Base-by-base conservation (phyloP, 2,888 invertebrate species). In the Scaeva pyrastri region DNA sequence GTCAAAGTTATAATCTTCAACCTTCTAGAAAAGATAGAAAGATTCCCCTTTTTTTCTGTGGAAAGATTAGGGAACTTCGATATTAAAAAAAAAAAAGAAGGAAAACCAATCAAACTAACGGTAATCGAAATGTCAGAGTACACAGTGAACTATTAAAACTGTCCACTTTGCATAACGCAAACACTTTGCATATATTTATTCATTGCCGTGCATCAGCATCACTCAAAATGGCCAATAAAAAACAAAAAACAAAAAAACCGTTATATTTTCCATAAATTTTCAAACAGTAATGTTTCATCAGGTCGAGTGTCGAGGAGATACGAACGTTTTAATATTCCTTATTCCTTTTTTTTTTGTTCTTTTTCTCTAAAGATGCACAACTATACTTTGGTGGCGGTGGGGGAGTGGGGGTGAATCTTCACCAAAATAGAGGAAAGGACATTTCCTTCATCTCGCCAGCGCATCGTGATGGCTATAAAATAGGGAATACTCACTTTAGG, bases 241-340 rank as follows among this genome's bases (percentile, higher is more conserved):
- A 41, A 39, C 36, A 48, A 72, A 56, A 36, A 41, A 39, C 36
- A 48, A n/a, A n/a, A n/a, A n/a, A n/a, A n/a, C n/a, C n/a, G 31
- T 31, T 21, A 45, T 68, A 39, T 52, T 73, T 79, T 68, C 50
- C 79, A 73, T 68, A 68, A 66, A 78, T 66, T 41, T 68, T 52
- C 36, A 43, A 66, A 50, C 73, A 74, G 75, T 58, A 45, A 41
- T 21, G 19, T 36, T n/a, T 36, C 48, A 23, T 1, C 8, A 26
- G 6, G 23, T 52, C 52, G 23, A 52, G 23, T 12, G 39, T 76
- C 60, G 52, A 62, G 21, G 5, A 73, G 19, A 55, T 31, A 31
- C 16, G 12, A 56, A 12, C 21, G 48, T 6, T 14, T n/a, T 58
- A 50, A 64, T 72, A 31, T 8, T 8, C n/a, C n/a, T n/a, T n/a